These are phyloP conservation scores for Thera obeliscata DNA, from an alignment of 2,888 invertebrate species.

Conservation along the genomic window DNA sequence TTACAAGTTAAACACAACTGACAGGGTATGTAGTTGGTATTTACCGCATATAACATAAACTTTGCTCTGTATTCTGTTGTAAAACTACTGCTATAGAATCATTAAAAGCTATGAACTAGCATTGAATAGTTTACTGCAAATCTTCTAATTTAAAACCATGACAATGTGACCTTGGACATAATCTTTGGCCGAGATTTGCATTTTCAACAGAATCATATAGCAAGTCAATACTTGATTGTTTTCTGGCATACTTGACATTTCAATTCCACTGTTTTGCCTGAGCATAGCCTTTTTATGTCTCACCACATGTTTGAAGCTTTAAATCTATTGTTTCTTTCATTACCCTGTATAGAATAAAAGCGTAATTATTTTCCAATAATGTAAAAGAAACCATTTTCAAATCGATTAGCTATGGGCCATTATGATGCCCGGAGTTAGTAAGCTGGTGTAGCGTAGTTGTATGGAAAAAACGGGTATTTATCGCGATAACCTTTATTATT, in stretches of 20 bases:
- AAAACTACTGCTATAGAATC: neutral
- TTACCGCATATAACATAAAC: no score
- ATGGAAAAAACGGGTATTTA: no score
- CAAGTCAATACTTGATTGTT: neutral
- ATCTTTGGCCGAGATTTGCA: neutral
- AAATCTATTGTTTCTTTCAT: neutral
- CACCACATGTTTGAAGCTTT: neutral
- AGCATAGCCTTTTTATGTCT: neutral
- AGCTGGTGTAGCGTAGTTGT: no score
- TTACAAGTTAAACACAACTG: neutral
- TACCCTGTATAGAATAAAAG: neutral
- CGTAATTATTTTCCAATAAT: neutral
- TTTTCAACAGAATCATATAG: neutral
- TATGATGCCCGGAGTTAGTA: no score
- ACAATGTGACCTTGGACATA: neutral
- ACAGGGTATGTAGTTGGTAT: no score
- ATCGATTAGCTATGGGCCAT: no score
- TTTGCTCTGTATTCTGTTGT: no score
- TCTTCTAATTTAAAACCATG: neutral
- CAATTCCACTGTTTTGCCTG: neutral
- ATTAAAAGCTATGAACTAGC: neutral
- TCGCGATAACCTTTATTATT: no score
- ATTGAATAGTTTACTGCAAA: neutral
- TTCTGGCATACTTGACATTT: neutral
- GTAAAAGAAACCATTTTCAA: no score